Conservation (phyloP, 1,140 invertebrate genomes). For the Cheumatopsyche charites region DNA sequence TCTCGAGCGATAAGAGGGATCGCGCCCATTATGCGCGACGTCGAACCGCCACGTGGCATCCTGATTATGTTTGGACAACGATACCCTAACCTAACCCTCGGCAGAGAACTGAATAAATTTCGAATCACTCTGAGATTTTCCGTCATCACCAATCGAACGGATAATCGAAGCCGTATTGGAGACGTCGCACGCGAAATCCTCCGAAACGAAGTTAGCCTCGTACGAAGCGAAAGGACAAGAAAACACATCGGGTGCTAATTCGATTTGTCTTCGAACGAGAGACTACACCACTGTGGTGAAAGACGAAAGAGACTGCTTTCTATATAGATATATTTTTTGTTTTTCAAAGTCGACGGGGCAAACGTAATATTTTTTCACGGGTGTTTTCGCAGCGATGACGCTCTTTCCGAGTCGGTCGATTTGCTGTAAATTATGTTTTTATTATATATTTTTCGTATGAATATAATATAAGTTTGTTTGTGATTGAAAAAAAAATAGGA, state of each 20-base stretch:
- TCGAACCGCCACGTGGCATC: slow-evolving; percentile 23
- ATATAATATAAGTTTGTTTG: too few relatives aligned
- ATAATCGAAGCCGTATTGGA: background rate
- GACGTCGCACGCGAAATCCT: slow-evolving; percentile 30
- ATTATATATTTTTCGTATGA: too few relatives aligned
- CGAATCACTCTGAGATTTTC: background rate
- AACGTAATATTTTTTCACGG: too few relatives aligned
- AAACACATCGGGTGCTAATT: slow-evolving; percentile 47
- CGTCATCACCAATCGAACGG: background rate
- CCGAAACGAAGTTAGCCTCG: slow-evolving; percentile 38
- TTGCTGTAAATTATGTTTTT: slow-evolving; percentile 8
- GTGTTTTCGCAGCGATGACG: background rate
- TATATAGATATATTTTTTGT: too few relatives aligned
- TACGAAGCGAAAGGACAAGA: slow-evolving; percentile 31
- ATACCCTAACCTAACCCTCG: background rate
- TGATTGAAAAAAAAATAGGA: too few relatives aligned
- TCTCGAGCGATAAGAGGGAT: slow-evolving; percentile 33
- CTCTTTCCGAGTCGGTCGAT: too few relatives aligned
- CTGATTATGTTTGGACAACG: slow-evolving; percentile 41
- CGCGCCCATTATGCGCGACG: background rate
- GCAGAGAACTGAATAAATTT: background rate
- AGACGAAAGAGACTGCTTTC: too few relatives aligned
- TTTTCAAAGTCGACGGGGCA: background rate
- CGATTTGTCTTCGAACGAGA: slow-evolving; percentile 23
- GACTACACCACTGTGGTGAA: too few relatives aligned